A percentile compares a stretch with the other conserved stretches of the same genome.
Conservation (phyloP, 1,140 invertebrate species). For the Tetramorium parvispinum region DNA sequence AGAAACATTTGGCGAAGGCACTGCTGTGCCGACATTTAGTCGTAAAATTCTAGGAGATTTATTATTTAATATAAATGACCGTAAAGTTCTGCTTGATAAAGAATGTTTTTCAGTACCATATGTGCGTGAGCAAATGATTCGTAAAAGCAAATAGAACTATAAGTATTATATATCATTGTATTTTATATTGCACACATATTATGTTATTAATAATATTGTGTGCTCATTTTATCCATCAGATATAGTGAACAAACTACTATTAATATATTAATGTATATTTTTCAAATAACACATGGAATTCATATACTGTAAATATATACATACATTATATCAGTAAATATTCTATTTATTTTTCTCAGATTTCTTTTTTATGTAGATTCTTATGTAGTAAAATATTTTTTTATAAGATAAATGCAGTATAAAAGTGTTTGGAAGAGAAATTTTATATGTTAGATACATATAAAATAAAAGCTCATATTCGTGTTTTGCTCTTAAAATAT, state of each 20-base stretch:
- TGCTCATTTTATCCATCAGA: background rate
- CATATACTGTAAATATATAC: no score
- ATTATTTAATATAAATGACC: constrained; percentile 28
- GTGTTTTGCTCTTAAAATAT: constrained; percentile 16
- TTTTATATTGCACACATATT: background rate
- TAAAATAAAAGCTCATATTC: background rate
- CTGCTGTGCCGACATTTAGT: background rate
- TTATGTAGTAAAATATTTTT: background rate
- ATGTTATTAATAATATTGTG: background rate
- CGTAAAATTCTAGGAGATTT: background rate
- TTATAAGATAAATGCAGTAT: background rate
- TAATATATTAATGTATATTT: background rate
- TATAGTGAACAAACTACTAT: background rate
- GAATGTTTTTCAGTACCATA: constrained; percentile 5
- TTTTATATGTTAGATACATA: background rate
- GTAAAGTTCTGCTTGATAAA: constrained; percentile 1
- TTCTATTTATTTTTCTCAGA: background rate
- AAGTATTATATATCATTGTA: constrained; percentile 8
- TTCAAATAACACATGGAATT: background rate
- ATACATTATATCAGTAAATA: background rate
- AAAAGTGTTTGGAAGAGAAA: background rate
- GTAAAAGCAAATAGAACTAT: background rate
- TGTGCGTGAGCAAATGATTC: constrained; percentile 4
- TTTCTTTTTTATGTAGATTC: background rate
- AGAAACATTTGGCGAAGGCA: constrained; percentile 16